Percentiles rank a stretch among this genome's conserved stretches.
Evolutionary conservation across 2,797 vertebrate genomes (phyloP).

Genomic region (Gallinago solitaria): DNA sequence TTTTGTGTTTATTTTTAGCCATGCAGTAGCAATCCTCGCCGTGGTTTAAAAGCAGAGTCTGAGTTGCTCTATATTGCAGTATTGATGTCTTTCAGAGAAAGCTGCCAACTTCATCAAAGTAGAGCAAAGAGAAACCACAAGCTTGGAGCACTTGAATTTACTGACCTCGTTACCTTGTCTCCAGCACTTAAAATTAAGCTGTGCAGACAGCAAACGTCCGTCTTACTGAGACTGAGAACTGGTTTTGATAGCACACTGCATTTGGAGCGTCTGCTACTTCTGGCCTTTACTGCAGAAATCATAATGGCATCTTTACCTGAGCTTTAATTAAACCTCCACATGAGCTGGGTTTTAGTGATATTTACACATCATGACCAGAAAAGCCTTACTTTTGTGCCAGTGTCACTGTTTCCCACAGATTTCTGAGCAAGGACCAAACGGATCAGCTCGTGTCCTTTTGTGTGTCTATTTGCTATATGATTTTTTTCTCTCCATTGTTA

Average conservation of each 20-base stretch:
- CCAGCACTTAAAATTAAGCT: not conserved
- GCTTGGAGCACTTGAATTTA: not conserved
- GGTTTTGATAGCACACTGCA: not conserved
- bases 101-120: not conserved
- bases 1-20: not conserved
- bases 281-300: not conserved
- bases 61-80: not conserved
- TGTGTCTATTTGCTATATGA: slow-evolving; percentile 13
- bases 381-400: not conserved
- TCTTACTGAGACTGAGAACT: not conserved
- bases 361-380: not conserved
- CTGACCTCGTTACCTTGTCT: slow-evolving; percentile 22
- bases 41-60: not conserved
- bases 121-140: not conserved
- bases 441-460: slow-evolving; percentile 23
- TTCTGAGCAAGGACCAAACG: not conserved
- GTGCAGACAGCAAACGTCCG: not conserved
- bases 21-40: not conserved
- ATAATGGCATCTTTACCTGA: not conserved
- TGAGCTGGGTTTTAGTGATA: not conserved
- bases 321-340: not conserved
- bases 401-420: not conserved
- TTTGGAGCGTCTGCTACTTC: not conserved
- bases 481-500: slow-evolving; percentile 14
- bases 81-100: not conserved